A percentile compares a stretch with the other conserved stretches of the same genome.
Evolutionary conservation across 2,797 vertebrate species (phyloP).

Genomic region (Danio kyathit): DNA sequence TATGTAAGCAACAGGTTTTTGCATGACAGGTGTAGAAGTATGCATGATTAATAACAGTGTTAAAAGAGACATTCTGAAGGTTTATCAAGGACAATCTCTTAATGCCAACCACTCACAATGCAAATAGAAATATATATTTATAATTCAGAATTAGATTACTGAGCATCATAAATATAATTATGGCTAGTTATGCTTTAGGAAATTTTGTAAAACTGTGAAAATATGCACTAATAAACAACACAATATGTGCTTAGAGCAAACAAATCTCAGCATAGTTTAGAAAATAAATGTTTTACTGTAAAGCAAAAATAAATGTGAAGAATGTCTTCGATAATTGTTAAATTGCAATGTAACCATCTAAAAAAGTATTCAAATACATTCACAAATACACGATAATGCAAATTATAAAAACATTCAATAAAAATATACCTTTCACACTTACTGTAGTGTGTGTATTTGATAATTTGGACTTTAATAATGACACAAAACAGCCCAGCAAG

Average conservation of each 20-base stretch:
- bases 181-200: neutral
- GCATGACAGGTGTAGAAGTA: neutral
- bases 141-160: neutral
- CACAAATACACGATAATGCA: neutral
- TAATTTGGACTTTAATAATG: neutral
- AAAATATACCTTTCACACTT: neutral
- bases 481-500: neutral
- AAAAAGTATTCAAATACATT: neutral
- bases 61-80: neutral
- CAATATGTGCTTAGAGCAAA: neutral
- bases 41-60: conserved; percentile 2
- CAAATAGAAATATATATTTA: neutral
- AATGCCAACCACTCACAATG: neutral
- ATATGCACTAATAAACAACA: neutral
- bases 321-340: too few relatives aligned
- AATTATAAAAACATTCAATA: neutral
- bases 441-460: neutral
- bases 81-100: neutral
- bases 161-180: neutral
- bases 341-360: neutral
- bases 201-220: neutral
- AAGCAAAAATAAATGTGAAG: neutral
- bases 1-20: neutral
- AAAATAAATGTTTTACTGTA: neutral
- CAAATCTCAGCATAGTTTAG: neutral